Percentiles rank a stretch among this genome's conserved stretches.
Evolutionary conservation across 2,797 vertebrate genomes (phyloP).

Genomic region (Cynopterus sphinx): DNA sequence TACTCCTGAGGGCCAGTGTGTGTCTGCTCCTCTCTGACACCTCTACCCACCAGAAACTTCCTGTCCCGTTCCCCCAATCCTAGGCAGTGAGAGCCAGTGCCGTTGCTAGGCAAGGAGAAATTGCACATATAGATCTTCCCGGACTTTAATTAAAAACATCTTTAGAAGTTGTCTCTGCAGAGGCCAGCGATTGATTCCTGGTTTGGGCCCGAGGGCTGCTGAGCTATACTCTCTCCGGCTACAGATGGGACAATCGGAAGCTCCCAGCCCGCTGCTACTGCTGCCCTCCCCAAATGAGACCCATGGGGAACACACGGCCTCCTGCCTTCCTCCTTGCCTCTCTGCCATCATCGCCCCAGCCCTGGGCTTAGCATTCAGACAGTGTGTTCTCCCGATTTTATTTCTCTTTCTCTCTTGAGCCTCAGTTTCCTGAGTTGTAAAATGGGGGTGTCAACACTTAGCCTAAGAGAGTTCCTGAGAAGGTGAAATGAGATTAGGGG

Average conservation of each 20-base stretch:
- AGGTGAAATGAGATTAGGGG: neutral
- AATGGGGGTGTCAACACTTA: neutral
- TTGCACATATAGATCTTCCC: slow-evolving; percentile 81
- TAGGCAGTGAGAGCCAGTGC: slow-evolving; percentile 45
- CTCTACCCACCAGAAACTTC: neutral
- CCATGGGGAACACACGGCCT: neutral
- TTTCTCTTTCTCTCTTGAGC: neutral
- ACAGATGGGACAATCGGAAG: neutral
- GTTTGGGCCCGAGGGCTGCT: slow-evolving; percentile 74
- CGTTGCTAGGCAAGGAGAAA: slow-evolving; percentile 80
- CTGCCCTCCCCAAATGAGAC: neutral
- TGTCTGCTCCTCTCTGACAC: neutral
- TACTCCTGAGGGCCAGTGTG: neutral
- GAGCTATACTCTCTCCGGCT: slow-evolving; percentile 62
- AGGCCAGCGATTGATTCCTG: slow-evolving; percentile 78
- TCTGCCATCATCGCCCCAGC: neutral
- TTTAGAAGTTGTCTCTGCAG: slow-evolving; percentile 80
- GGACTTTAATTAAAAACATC: slow-evolving; percentile 84
- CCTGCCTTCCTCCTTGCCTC: neutral
- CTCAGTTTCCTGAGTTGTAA: slow-evolving; percentile 50
- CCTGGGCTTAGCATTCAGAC: neutral
- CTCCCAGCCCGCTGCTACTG: neutral
- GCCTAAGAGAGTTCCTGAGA: neutral
- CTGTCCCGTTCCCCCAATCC: slow-evolving; percentile 5
- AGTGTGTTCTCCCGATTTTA: neutral